phyloP scores from a whole-genome alignment of 2,113 vertebrate genomes.

The Bufo gargarizans region DNA sequence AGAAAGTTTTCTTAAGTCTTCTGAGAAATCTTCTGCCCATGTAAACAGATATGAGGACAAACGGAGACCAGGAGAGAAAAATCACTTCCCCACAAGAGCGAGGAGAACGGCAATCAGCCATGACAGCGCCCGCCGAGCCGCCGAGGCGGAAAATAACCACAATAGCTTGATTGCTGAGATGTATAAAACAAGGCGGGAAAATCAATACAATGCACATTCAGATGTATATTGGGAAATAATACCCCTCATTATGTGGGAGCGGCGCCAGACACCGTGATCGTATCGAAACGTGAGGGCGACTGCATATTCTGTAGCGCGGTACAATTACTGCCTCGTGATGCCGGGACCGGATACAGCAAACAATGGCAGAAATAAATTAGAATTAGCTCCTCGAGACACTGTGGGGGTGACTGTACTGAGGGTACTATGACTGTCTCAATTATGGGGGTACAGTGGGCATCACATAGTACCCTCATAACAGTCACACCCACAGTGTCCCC shows the following conservation, averaged over 20 bases:
- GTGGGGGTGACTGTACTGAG: not conserved
- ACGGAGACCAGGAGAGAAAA: not conserved
- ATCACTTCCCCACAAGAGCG: not conserved
- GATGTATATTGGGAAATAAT: conserved; percentile 31
- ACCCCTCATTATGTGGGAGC: not conserved
- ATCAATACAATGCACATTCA: conserved; percentile 21
- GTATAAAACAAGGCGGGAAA: conserved; percentile 18
- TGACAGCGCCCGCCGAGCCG: not conserved
- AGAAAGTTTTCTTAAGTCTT: not conserved
- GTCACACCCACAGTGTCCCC: no score
- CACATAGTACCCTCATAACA: no score
- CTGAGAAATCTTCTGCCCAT: not conserved
- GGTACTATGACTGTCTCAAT: not conserved
- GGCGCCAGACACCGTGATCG: not conserved
- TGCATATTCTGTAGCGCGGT: not conserved
- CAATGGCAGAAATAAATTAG: not conserved
- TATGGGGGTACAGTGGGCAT: not conserved
- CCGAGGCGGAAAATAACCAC: conserved; percentile 42
- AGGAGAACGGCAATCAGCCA: conserved; percentile 6
- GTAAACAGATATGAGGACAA: conserved; percentile 18
- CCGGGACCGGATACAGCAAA: not conserved
- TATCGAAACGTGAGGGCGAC: not conserved
- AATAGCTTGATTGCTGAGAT: conserved; percentile 38
- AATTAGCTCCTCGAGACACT: not conserved
- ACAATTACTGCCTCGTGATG: not conserved